Percentiles rank a stretch among this genome's conserved stretches.
These are phyloP conservation scores for Notoglanidium macrostoma DNA, from an alignment of 2,797 vertebrate species.

Conservation along the genomic window DNA sequence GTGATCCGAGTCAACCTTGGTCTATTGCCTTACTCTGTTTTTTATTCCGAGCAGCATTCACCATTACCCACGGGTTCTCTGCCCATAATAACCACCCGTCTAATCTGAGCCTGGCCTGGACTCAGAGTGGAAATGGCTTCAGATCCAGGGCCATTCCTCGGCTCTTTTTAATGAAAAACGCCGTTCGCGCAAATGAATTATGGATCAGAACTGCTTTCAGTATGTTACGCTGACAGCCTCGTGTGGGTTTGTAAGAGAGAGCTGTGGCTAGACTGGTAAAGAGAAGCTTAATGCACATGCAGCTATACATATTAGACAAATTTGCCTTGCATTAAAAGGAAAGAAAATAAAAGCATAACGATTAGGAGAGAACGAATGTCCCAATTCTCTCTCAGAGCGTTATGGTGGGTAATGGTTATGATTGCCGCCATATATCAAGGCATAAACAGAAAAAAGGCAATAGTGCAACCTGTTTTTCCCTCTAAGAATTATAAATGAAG, in stretches of 20 bases:
- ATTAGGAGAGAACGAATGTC: slow-evolving; percentile 16
- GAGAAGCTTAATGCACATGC: background rate
- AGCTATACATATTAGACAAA: slow-evolving; percentile 5
- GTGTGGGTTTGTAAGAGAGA: background rate
- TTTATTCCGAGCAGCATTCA: slow-evolving; percentile 27
- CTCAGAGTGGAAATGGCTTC: slow-evolving; percentile 31
- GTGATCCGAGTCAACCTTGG: background rate
- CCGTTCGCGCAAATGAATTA: slow-evolving; percentile 40
- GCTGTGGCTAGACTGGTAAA: background rate
- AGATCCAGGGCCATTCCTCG: slow-evolving; percentile 4
- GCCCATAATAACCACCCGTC: slow-evolving; percentile 15
- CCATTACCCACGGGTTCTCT: slow-evolving; percentile 12
- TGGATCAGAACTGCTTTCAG: slow-evolving; percentile 39
- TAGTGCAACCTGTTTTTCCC: background rate
- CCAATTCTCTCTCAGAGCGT: background rate
- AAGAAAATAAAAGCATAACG: slow-evolving; percentile 1
- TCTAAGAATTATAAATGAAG: background rate
- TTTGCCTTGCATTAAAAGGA: background rate
- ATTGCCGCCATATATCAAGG: background rate
- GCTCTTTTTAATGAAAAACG: slow-evolving; percentile 32
- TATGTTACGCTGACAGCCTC: slow-evolving; percentile 19
- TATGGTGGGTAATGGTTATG: slow-evolving; percentile 11
- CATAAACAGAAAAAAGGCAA: background rate
- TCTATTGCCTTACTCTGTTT: slow-evolving; percentile 14
- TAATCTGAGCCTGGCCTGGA: slow-evolving; percentile 35